These are phyloP conservation scores for Heliconius charithonia DNA, from an alignment of 2,888 invertebrate species.

Conservation along the genomic window DNA sequence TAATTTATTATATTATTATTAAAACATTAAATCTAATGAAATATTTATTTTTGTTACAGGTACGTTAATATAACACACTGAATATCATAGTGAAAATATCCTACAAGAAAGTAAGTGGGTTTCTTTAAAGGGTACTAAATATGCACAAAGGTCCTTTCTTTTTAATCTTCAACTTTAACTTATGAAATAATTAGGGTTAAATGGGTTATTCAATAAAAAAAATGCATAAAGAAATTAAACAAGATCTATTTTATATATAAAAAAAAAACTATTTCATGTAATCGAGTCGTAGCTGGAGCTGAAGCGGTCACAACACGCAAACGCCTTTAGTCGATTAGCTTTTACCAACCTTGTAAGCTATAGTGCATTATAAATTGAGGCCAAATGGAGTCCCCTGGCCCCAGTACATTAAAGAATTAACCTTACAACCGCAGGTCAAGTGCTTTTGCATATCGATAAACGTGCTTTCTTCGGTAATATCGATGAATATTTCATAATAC, in stretches of 20 bases:
- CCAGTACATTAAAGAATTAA: slow-evolving; percentile 48
- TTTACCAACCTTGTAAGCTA: slow-evolving; percentile 60
- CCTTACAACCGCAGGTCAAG: slow-evolving; percentile 48
- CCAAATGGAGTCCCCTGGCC: slow-evolving; percentile 45
- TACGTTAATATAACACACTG: slow-evolving; percentile 55
- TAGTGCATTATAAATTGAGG: slow-evolving; percentile 45
- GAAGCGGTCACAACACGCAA: slow-evolving; percentile 41
- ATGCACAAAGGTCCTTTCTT: background rate
- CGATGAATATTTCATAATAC: slow-evolving; percentile 35
- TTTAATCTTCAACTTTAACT: background rate
- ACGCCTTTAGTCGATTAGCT: slow-evolving; percentile 54
- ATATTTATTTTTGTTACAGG: slow-evolving; percentile 61
- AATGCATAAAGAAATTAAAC: background rate
- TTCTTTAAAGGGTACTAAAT: background rate
- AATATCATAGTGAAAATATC: background rate
- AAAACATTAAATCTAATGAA: slow-evolving; percentile 16
- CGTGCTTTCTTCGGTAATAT: slow-evolving; percentile 38
- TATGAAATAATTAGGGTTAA: background rate
- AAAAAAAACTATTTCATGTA: slow-evolving; percentile 24
- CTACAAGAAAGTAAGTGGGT: slow-evolving; percentile 8
- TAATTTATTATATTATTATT: background rate
- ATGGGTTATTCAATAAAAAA: background rate
- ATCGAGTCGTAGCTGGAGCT: slow-evolving; percentile 26
- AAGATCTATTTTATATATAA: background rate
- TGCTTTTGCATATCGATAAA: slow-evolving; percentile 49